Base-by-base conservation (phyloP, 1,140 invertebrate genomes). In the Zaprionus davidi region DNA sequence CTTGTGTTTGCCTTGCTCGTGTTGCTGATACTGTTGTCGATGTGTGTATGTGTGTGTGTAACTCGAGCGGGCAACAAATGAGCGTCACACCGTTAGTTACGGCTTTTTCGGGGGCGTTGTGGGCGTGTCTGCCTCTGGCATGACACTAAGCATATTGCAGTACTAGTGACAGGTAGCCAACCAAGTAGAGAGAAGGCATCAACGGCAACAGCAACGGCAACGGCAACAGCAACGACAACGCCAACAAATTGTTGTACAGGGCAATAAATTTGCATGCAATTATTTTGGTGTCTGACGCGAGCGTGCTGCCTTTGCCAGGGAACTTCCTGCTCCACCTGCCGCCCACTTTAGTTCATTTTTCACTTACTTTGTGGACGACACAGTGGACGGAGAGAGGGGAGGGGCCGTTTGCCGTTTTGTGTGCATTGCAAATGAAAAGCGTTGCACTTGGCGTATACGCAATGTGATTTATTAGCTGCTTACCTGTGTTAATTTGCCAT, bases 401-500 rank as follows among this genome's bases (percentile, higher is more conserved):
- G 6, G 28, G 28, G 7, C 7, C 7, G 28, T 11, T 26, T 31
- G 4, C 15, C 20, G 38, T 12, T 34, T 34, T 34, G 31, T 2
- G 31, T 34, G 31, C 31, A 17, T 28, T 65, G 34, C n/a, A 36
- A 57, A 58, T 59, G n/a, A 26, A 62, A 28, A 38, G 34, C 12
- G 31, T 5, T 7, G 34, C 58, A 70, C 60, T n/a, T 76, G 68
- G 31, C 65, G 70, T 68, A 69, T 68, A 68, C 65, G 64, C 46
- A 74, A 73, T 58, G 28, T 41, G 58, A 63, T 60, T 79, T 55
- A 11, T 31, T 36, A n/a, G 58, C 84, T 73, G 63, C 87, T 79
- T 80, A 93, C 92, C 76, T 94, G 95, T 59, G 94, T 94, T 63
- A 98, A 93, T 92, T 96, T 96, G 58, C 97, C 96, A 46, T 97